Evolutionary conservation across 2,888 invertebrate species (phyloP).

Genomic region (Sycophila texana): DNA sequence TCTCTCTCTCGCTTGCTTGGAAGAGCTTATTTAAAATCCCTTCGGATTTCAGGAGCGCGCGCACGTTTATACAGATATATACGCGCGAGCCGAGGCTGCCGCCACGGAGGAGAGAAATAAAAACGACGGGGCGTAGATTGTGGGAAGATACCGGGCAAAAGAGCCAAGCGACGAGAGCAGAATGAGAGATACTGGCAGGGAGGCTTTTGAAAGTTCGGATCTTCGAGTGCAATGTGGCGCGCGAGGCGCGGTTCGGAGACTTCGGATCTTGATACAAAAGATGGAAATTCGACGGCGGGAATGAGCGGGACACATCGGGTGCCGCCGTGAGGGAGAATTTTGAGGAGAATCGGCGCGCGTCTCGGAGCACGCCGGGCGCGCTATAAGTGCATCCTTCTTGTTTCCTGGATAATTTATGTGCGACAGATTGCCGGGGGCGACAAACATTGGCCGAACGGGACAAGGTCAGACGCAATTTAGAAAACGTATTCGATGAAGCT

Average conservation of each 20-base stretch:
- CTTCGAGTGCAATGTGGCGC: constrained; percentile 47
- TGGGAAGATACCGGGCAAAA: constrained; percentile 45
- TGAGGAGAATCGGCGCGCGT: constrained; percentile 26
- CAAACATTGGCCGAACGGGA: constrained; percentile 19
- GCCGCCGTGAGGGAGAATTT: constrained; percentile 27
- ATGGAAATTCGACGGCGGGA: constrained; percentile 44
- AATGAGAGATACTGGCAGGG: constrained; percentile 15
- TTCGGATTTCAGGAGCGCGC: constrained; percentile 31
- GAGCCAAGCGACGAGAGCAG: constrained; percentile 19
- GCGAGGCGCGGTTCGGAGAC: constrained; percentile 21
- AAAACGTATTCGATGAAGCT: constrained; percentile 39
- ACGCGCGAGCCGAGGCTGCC: neutral
- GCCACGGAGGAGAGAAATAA: constrained; percentile 47
- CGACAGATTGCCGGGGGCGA: constrained; percentile 51
- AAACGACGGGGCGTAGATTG: constrained; percentile 53
- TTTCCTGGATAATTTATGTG: constrained; percentile 51
- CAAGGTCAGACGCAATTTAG: constrained; percentile 48
- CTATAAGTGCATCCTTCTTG: constrained; percentile 48
- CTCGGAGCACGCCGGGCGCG: neutral
- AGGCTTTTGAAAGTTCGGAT: constrained; percentile 41
- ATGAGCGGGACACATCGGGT: neutral
- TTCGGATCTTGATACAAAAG: constrained; percentile 49
- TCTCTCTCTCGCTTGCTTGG: constrained; percentile 22
- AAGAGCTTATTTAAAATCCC: constrained; percentile 54
- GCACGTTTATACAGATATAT: neutral